These are phyloP conservation scores for Salvator merianae DNA, from an alignment of 2,113 vertebrate genomes.

Conservation along the genomic window DNA sequence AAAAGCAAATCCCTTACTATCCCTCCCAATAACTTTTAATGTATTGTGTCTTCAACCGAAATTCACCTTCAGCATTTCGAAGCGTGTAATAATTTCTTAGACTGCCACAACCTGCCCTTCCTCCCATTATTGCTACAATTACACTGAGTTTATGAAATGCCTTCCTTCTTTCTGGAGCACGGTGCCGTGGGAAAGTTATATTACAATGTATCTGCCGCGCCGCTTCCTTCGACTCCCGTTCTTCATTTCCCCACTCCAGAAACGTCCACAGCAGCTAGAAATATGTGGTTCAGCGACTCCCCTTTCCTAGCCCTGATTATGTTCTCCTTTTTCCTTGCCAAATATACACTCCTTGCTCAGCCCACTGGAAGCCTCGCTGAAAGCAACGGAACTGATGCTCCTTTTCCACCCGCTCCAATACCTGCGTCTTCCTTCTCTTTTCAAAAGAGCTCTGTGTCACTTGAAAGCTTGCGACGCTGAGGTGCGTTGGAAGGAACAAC, in stretches of 20 bases:
- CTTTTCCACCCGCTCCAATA: background rate
- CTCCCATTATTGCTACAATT: too few relatives aligned
- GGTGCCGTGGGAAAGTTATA: conserved; percentile 37
- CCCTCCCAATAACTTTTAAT: background rate
- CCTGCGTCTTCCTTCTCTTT: background rate
- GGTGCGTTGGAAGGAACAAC: background rate
- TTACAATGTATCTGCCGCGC: background rate
- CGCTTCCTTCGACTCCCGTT: conserved; percentile 39
- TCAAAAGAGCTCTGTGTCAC: background rate
- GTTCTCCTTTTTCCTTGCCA: too few relatives aligned
- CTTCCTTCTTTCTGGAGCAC: background rate
- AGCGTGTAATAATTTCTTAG: background rate
- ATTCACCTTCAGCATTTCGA: background rate
- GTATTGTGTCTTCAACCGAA: background rate
- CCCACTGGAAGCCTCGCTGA: background rate
- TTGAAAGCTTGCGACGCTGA: background rate
- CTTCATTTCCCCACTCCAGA: background rate
- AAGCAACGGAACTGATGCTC: background rate
- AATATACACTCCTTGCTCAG: background rate
- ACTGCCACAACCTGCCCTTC: background rate
- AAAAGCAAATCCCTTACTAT: too few relatives aligned
- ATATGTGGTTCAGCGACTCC: conserved; percentile 35
- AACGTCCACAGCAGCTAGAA: conserved; percentile 27
- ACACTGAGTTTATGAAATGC: background rate
- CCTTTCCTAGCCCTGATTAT: background rate